Evolutionary conservation across 2,113 vertebrate species (phyloP).

Genomic region (Cavia aperea): DNA sequence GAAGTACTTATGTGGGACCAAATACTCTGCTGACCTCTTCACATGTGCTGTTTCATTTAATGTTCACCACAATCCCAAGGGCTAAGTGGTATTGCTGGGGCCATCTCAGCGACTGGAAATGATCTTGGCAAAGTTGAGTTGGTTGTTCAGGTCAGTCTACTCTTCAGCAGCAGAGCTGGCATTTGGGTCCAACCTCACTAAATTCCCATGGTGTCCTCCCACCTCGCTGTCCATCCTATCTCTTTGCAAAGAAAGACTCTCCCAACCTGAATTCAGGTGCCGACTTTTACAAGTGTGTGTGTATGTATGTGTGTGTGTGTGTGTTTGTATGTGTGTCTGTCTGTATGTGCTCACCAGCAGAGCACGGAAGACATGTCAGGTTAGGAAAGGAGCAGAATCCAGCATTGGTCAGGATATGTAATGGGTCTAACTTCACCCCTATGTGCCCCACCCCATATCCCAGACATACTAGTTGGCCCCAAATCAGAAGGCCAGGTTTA

Average conservation of each 20-base stretch:
- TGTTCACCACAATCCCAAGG: background rate
- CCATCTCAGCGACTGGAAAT: background rate
- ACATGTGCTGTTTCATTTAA: background rate
- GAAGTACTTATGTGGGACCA: no score
- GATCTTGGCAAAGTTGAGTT: background rate
- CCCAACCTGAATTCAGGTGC: background rate
- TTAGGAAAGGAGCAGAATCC: background rate
- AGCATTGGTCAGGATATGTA: background rate
- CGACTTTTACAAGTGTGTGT: background rate
- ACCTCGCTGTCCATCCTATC: background rate
- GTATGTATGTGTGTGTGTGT: fast-evolving
- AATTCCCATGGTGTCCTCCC: background rate
- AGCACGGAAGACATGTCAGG: background rate
- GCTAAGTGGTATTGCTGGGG: background rate
- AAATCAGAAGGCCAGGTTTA: background rate
- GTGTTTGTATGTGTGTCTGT: no score
- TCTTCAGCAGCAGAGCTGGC: background rate
- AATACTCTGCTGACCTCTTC: background rate
- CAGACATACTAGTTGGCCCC: background rate
- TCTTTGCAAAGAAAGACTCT: background rate
- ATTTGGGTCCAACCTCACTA: background rate
- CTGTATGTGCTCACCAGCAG: background rate
- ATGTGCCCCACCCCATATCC: background rate
- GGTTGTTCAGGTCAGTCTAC: background rate
- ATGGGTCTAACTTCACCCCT: background rate